Evolutionary conservation across 2,888 invertebrate species (phyloP), one percentile per base, ranked within the genome.

Genomic region (Priocnemis perturbator): DNA sequence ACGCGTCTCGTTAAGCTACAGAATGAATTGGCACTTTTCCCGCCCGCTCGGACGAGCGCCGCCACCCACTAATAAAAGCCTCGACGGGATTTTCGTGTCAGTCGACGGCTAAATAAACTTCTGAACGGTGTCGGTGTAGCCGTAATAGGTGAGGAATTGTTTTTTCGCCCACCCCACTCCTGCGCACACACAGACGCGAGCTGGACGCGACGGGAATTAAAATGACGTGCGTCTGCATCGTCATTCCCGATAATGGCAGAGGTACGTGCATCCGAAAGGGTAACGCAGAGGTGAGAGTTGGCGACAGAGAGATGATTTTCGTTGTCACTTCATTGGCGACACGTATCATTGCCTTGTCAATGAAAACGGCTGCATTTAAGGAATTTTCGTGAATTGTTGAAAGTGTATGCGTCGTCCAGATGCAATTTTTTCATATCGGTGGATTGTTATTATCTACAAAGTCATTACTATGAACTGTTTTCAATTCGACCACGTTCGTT

Each of bases 191-290:
- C 59, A 60, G 4, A 15, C 15, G 17, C 11, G 19, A 23, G 57
- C 17, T 15, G 45, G 45, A 60, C 53, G 53, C 53, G 65, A 20
- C 53, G 74, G 47, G 76, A 78, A 76, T 77, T 83, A 81, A 81
- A 85, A 84, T 82, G 79, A 83, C 80, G 78, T 74, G 74, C 77
- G 80, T 77, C 74, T 82, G 85, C 85, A 81, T 78, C 83, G 85
- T 86, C 86, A 86, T 85, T 81, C 79, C 79, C 75, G 76, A 81
- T 86, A 85, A 85, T 85, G 77, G 78, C 59, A 69, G 61, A 48
- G 60, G 60, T 57, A 57, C 48, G 67, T 65, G 69, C 60, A 63
- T 58, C 57, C 55, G 47, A 19, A 1, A 7, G 15, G n/a, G 15
- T 19, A 21, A 20, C 20, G 14, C 17, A 47, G 44, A 44, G 23